A percentile compares a stretch with the other conserved stretches of the same genome.
Evolutionary conservation across 23 tunicate species (phyloP).

Genomic region (Ciona savignyi): DNA sequence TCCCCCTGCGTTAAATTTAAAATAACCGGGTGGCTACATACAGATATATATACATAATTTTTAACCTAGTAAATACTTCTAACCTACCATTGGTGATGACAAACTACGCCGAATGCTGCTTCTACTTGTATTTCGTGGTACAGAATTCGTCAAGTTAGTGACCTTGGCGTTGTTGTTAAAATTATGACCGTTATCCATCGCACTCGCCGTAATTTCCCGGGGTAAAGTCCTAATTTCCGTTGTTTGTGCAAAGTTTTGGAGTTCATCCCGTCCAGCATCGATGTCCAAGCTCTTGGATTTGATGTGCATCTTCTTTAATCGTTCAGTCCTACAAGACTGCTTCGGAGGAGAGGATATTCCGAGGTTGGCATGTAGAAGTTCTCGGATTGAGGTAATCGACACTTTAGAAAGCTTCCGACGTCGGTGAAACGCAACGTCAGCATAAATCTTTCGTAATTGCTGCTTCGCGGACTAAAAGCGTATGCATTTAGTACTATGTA

Average conservation of each 20-base stretch:
- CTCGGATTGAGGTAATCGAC: neutral
- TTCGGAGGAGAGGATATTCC: neutral
- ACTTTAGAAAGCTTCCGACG: neutral
- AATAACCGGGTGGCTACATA: too few relatives aligned
- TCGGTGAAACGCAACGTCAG: slow-evolving; percentile 15
- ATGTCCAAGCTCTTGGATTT: neutral
- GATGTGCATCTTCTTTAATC: neutral
- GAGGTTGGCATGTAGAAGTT: neutral
- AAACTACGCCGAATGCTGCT: neutral
- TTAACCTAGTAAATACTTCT: too few relatives aligned
- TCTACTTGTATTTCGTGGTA: neutral
- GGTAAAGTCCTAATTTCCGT: neutral
- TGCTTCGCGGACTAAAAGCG: slow-evolving; percentile 67
- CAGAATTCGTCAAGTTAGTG: neutral
- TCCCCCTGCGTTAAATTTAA: too few relatives aligned
- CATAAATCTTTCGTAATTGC: slow-evolving; percentile 72
- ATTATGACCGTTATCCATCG: neutral
- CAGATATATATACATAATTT: too few relatives aligned
- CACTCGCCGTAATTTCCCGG: neutral
- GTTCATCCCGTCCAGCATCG: neutral
- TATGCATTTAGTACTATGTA: too few relatives aligned
- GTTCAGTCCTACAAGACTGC: neutral
- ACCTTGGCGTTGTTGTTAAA: neutral
- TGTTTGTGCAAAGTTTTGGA: too few relatives aligned
- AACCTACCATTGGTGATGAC: neutral